phyloP scores from a whole-genome alignment of 2,113 vertebrate species.

The Eulacestoma nigropectus region DNA sequence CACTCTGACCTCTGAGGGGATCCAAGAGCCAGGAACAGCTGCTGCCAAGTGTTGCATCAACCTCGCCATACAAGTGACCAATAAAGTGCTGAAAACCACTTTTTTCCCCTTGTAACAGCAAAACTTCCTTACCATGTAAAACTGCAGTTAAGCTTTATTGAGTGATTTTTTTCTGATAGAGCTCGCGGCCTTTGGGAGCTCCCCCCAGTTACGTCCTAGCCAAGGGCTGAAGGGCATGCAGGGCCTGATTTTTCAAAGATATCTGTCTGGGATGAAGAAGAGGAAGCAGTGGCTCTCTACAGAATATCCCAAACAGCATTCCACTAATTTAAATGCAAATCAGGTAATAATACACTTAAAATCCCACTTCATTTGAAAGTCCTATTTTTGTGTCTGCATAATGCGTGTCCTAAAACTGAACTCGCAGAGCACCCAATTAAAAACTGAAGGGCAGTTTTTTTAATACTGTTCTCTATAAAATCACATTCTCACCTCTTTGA shows the following conservation, averaged over 20 bases:
- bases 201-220: not conserved
- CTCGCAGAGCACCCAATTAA: not conserved
- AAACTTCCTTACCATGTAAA: not conserved
- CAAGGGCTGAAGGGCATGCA: not conserved
- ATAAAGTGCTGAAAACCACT: not conserved
- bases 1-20: not conserved
- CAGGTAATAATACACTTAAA: slow-evolving; percentile 2
- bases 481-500: not conserved
- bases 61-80: not conserved
- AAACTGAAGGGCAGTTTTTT: not conserved
- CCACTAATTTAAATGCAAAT: slow-evolving; percentile 8
- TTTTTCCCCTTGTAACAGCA: not conserved
- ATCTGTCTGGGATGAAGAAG: not conserved
- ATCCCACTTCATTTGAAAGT: not conserved
- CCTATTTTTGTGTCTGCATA: not conserved
- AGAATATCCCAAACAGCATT: not conserved
- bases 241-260: not conserved
- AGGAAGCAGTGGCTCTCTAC: not conserved
- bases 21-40: not conserved
- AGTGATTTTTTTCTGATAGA: not conserved
- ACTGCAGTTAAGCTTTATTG: not conserved
- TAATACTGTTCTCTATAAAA: not conserved
- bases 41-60: not conserved
- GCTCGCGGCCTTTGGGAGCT: not conserved
- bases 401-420: not conserved